Evolutionary conservation across 2,888 invertebrate genomes (phyloP).

Genomic region (Acrocyrtus sp.): DNA sequence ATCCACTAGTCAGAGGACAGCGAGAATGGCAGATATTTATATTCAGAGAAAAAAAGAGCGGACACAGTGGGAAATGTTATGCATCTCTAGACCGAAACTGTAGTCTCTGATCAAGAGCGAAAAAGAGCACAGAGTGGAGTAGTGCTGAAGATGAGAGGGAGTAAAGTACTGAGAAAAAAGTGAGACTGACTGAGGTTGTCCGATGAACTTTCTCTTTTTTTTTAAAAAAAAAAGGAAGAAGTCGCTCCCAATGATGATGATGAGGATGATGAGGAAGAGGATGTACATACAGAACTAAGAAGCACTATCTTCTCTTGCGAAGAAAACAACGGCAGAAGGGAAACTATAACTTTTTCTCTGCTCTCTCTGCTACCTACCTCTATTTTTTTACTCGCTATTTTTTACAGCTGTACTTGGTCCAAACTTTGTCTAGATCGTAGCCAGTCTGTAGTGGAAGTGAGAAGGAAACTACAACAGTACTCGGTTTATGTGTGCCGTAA

Average conservation of each 20-base stretch:
- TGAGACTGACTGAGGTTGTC: constrained; percentile 41
- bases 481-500: no score
- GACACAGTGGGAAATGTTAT: constrained; percentile 38
- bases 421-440: no score
- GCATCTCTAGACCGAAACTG: constrained; percentile 42
- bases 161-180: background rate
- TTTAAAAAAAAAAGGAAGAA: constrained; percentile 5
- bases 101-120: background rate
- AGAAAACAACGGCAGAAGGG: no score
- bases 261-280: constrained; percentile 16
- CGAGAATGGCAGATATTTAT: constrained; percentile 13
- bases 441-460: no score
- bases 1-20: no score
- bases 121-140: background rate
- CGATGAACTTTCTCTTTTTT: constrained; percentile 50
- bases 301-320: background rate
- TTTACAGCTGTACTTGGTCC: no score
- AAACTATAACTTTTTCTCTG: constrained; percentile 7
- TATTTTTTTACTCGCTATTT: background rate
- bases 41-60: constrained; percentile 24
- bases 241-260: constrained; percentile 19
- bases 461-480: no score
- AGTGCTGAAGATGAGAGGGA: background rate
- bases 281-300: background rate
- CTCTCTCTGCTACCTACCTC: background rate